These are phyloP conservation scores for Nerophis lumbriciformis DNA, from an alignment of 2,113 vertebrate genomes.

Conservation along the genomic window DNA sequence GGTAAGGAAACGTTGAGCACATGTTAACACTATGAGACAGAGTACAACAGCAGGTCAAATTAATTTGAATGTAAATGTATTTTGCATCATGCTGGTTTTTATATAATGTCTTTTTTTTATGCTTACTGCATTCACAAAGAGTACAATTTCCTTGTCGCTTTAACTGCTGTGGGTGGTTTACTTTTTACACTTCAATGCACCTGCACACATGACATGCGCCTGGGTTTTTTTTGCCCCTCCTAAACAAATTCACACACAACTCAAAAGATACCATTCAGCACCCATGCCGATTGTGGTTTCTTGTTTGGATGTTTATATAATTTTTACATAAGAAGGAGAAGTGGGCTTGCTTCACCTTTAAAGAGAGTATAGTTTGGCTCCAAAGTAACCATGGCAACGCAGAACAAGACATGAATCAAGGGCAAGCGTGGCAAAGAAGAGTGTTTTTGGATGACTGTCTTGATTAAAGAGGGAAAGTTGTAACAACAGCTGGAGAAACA, in stretches of 20 bases:
- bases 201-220: too few species aligned
- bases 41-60: too few species aligned
- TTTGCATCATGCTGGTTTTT: too few species aligned
- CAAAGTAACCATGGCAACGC: slow-evolving; percentile 61
- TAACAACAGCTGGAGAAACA: neutral
- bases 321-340: slow-evolving; percentile 12
- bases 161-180: slow-evolving; percentile 9
- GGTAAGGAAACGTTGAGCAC: too few species aligned
- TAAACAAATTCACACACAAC: neutral
- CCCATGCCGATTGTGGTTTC: neutral
- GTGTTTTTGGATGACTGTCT: slow-evolving; percentile 20
- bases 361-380: slow-evolving; percentile 40
- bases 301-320: neutral
- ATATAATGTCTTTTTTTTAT: too few species aligned
- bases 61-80: too few species aligned
- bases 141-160: slow-evolving; percentile 11
- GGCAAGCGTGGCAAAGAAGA: slow-evolving; percentile 26
- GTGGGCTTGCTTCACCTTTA: slow-evolving; percentile 34
- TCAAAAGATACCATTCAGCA: neutral
- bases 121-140: neutral
- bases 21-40: too few species aligned
- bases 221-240: too few species aligned
- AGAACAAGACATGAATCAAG: slow-evolving; percentile 29
- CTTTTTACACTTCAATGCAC: neutral
- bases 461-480: slow-evolving; percentile 9